phyloP scores from a whole-genome alignment of 2,888 invertebrate species.

The Apantesis nais region DNA sequence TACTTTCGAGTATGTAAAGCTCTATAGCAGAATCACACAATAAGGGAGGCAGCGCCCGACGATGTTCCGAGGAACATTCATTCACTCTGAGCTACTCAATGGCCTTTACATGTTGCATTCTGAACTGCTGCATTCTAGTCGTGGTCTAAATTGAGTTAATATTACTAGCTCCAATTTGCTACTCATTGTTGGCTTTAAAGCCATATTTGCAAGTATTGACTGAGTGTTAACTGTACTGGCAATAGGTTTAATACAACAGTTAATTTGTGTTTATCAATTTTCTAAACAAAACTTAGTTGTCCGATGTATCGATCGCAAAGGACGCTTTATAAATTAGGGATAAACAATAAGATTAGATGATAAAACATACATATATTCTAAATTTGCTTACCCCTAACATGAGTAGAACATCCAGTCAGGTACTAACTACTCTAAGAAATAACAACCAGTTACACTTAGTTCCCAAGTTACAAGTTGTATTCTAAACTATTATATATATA shows the following conservation, averaged over 20 bases:
- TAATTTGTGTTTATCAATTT: neutral
- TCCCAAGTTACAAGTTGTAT: no score
- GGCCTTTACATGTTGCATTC: slow-evolving; percentile 76
- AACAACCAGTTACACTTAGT: no score
- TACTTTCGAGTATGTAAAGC: slow-evolving; percentile 53
- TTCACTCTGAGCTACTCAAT: slow-evolving; percentile 66
- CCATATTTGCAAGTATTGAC: slow-evolving; percentile 31
- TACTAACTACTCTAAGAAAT: no score
- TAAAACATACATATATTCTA: no score
- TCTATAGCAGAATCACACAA: slow-evolving; percentile 54
- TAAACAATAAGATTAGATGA: neutral
- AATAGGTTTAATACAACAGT: neutral
- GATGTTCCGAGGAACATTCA: slow-evolving; percentile 57
- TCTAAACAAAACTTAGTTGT: neutral
- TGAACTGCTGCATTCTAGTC: slow-evolving; percentile 52
- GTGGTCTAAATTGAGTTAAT: slow-evolving; percentile 43
- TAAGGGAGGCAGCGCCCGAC: slow-evolving; percentile 45
- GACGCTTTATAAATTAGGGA: neutral
- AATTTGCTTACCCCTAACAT: no score
- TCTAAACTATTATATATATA: no score
- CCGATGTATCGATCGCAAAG: neutral
- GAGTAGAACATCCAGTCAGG: no score
- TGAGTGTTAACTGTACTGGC: neutral
- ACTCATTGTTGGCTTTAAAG: slow-evolving; percentile 33
- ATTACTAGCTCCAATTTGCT: slow-evolving; percentile 43